phyloP scores from a whole-genome alignment of 2,113 vertebrate species.

The Psilopogon haemacephalus region DNA sequence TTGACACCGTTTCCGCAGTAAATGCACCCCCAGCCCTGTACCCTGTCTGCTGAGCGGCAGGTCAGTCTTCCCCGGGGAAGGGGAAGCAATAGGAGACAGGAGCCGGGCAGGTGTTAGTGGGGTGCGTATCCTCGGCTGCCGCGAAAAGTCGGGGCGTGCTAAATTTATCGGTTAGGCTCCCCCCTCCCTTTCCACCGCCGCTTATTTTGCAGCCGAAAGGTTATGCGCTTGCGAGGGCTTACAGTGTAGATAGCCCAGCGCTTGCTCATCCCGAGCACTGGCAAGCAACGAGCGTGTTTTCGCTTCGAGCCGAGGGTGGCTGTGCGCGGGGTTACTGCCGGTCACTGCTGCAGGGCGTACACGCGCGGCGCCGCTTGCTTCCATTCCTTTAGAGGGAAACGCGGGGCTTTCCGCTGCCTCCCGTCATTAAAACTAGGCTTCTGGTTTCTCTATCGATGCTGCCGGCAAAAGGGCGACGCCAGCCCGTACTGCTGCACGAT shows the following conservation, averaged over 20 bases:
- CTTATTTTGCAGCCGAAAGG: neutral
- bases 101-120: neutral
- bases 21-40: too few relatives aligned
- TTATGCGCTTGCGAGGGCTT: neutral
- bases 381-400: neutral
- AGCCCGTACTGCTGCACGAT: neutral
- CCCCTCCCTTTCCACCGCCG: neutral
- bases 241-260: neutral
- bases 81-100: neutral
- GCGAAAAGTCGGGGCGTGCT: neutral
- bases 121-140: neutral
- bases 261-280: neutral
- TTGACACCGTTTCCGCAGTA: too few relatives aligned
- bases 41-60: too few relatives aligned
- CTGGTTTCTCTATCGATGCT: neutral
- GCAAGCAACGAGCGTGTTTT: neutral
- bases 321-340: constrained; percentile 70
- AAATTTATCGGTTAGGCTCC: fast-evolving
- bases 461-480: neutral
- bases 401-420: neutral
- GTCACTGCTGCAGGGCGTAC: constrained; percentile 37
- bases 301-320: neutral
- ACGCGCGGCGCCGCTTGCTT: neutral
- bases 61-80: neutral
- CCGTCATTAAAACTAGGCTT: fast-evolving